Evolutionary conservation across 2,113 vertebrate species (phyloP), one percentile per base, ranked within the genome.

Genomic region (Sinosuthora webbiana): DNA sequence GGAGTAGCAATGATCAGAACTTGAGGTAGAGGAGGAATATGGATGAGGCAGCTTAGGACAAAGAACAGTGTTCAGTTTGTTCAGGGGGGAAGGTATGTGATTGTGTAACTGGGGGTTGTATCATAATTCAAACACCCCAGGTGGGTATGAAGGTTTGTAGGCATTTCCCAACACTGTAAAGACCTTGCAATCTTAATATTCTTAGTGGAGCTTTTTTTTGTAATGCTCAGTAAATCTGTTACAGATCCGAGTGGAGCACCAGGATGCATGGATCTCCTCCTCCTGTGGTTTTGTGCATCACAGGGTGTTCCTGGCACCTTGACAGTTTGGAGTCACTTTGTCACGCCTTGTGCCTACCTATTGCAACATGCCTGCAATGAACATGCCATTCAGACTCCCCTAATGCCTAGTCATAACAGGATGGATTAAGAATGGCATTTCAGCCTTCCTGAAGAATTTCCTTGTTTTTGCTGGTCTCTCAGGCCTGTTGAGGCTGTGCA

Each of bases 401-500:
- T 96, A 93, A 89, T 96, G 95, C 97, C 96, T 94, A 94, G 91
- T 97, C 95, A 95, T 92, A 92, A 92, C 93, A 93, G 93, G 95
- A 92, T 87, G 97, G 96, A 95, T 97, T 96, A 97, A 95, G 93
- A 93, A 88, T 76, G 92, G 97, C 91, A 97, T 97, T 96, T 95
- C 93, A 91, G 73, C 92, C 94, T 95, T 97, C 45, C 94, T 95
- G 95, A 80, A 93, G 92, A 93, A 95, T 95, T 97, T 96, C 94
- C 93, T 95, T 94, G 89, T 94, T 94, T 88, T 83, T 94, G 84
- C 75, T 94, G 73, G 70, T 94, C 81, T 93, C 79, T 89, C 62
- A 67, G 50, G 53, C 65, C 90, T 82, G 7, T 78, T 75, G 83
- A 89, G 52, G 37, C 68, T 78, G 21, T 74, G 47, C 60, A 78